phyloP scores from a whole-genome alignment of 1,140 invertebrate genomes.

The Sarcophaga bullata region DNA sequence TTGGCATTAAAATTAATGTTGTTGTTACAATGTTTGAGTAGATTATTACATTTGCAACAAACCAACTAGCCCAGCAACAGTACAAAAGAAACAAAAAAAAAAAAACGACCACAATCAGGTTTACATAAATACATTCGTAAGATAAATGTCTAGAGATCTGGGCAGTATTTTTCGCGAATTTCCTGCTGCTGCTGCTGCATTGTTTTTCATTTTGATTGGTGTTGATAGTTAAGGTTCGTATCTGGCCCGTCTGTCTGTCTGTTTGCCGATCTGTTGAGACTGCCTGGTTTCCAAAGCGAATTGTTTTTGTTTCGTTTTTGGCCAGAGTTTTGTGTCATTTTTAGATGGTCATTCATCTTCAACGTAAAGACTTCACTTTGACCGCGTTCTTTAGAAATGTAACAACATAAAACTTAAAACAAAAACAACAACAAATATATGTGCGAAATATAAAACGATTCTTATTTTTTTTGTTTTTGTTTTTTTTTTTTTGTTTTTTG shows the following conservation, averaged over 20 bases:
- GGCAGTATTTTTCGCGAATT: no score
- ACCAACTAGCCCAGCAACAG: background rate
- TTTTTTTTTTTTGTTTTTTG: background rate
- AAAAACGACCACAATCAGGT: constrained; percentile 9
- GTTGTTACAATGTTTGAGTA: constrained; percentile 36
- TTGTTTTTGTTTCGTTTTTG: background rate
- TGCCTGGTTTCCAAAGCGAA: background rate
- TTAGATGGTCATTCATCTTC: constrained; percentile 36
- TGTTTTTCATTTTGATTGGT: background rate
- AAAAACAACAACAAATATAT: constrained; percentile 22
- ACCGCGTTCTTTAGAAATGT: constrained; percentile 28
- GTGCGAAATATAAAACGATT: constrained; percentile 35
- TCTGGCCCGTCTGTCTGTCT: background rate
- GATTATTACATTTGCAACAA: constrained; percentile 37
- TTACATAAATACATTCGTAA: background rate
- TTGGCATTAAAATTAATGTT: constrained; percentile 11
- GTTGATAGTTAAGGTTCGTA: background rate
- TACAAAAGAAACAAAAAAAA: background rate
- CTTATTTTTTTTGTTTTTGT: background rate
- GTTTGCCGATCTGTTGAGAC: background rate
- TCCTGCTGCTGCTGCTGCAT: background rate
- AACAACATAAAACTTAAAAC: constrained; percentile 27
- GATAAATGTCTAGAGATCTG: background rate
- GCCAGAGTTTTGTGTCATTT: constrained; percentile 31
- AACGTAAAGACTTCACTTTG: constrained; percentile 33